Percentiles rank a stretch among this genome's conserved stretches.
phyloP scores from a whole-genome alignment of 1,140 invertebrate genomes.

The Aphelinus atriplicis region DNA sequence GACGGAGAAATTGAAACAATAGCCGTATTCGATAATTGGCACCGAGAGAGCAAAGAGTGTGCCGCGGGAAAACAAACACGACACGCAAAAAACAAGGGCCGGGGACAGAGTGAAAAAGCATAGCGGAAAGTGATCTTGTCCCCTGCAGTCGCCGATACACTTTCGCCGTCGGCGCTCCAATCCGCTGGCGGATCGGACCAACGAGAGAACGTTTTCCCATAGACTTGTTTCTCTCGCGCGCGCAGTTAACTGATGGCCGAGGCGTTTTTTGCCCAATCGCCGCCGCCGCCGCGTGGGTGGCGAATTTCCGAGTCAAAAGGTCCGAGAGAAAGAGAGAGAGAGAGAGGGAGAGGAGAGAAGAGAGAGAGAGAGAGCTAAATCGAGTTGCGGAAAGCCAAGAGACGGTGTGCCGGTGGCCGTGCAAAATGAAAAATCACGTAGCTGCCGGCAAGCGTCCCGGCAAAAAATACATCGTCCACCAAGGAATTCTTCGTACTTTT shows the following conservation, averaged over 20 bases:
- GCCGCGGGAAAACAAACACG: not conserved
- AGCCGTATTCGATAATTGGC: too few species aligned
- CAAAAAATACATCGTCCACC: constrained; percentile 7
- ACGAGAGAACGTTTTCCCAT: constrained; percentile 17
- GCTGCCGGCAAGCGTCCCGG: not conserved
- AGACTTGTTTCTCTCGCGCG: not conserved
- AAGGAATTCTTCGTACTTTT: not conserved
- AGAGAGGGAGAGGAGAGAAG: too few species aligned
- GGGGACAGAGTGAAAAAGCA: too few species aligned
- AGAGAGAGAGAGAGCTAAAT: constrained; percentile 9
- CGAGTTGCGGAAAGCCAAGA: constrained; percentile 18
- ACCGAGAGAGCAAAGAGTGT: not conserved
- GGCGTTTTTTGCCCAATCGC: constrained; percentile 35
- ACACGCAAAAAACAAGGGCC: too few species aligned
- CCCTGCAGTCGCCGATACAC: too few species aligned
- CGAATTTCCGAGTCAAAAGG: not conserved
- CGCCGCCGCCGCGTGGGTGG: constrained; percentile 32
- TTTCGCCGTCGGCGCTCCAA: not conserved
- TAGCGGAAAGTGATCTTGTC: too few species aligned
- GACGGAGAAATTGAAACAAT: too few species aligned
- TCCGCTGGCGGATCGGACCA: not conserved
- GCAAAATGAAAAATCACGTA: not conserved
- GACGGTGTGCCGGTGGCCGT: not conserved
- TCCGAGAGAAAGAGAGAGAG: not conserved
- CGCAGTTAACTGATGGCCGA: constrained; percentile 22